Evolutionary conservation across 2,113 vertebrate species (phyloP).

Genomic region (Pseudorhombus dupliciocellatus): DNA sequence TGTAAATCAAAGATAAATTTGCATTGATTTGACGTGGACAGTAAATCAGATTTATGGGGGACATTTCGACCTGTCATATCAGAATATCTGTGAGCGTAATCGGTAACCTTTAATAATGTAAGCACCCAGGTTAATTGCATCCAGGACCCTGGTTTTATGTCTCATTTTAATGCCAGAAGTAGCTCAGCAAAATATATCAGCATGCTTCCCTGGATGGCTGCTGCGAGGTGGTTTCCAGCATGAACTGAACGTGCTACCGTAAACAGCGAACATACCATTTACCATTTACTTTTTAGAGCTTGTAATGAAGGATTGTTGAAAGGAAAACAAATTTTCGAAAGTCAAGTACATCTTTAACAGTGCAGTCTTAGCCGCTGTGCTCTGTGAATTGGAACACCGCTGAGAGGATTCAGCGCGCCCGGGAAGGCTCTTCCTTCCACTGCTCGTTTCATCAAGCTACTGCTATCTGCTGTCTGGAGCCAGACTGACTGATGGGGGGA

Average conservation of each 20-base stretch:
- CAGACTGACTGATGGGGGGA: slow-evolving; percentile 62
- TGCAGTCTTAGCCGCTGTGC: not conserved
- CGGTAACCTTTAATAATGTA: no score
- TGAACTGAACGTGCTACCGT: not conserved
- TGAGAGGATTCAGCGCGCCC: not conserved
- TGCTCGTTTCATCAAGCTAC: slow-evolving; percentile 22
- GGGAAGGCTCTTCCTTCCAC: not conserved
- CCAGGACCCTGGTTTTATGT: not conserved
- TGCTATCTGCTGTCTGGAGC: slow-evolving; percentile 18
- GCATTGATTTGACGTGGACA: no score
- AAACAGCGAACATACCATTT: no score
- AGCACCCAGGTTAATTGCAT: not conserved
- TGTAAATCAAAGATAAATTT: no score
- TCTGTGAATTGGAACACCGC: no score
- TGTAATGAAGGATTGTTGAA: no score
- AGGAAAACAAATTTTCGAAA: not conserved
- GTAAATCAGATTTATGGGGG: no score
- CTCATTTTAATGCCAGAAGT: not conserved
- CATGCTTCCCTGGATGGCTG: not conserved
- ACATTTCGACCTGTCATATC: no score
- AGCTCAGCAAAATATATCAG: not conserved
- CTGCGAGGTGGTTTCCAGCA: not conserved
- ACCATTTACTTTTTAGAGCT: no score
- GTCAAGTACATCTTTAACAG: not conserved
- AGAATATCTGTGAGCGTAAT: no score